A percentile compares a stretch with the other conserved stretches of the same genome.
Conservation (phyloP, 37 sponge, comb jelly and placozoan species). For the Chondrosia reniformis region DNA sequence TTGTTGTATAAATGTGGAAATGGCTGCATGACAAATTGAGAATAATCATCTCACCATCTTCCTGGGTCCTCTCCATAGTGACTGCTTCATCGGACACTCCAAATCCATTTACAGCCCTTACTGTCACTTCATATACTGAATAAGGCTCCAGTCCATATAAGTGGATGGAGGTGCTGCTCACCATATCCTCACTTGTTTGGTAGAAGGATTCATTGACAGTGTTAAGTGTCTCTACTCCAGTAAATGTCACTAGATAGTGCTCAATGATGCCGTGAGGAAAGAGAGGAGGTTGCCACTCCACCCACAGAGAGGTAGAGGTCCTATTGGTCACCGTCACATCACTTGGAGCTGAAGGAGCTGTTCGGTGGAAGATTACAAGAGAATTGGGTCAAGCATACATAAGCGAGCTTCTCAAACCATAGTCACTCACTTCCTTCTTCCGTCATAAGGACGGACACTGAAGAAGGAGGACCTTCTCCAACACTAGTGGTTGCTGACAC, state of each 20-base stretch:
- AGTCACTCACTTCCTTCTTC: too few species aligned
- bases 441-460: too few species aligned
- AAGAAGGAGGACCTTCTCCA: neutral
- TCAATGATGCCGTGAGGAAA: neutral
- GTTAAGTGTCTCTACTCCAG: neutral
- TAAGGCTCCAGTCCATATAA: neutral
- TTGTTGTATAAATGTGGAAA: neutral
- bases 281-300: neutral
- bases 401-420: too few species aligned
- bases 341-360: neutral
- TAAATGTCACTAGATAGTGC: neutral
- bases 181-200: neutral
- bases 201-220: neutral
- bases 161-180: neutral
- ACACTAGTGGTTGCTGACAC: neutral
- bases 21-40: too few species aligned
- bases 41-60: conserved; percentile 1
- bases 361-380: neutral
- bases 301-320: neutral
- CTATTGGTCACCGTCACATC: neutral
- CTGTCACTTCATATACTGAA: neutral
- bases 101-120: neutral
- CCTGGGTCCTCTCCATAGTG: neutral
- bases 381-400: neutral
- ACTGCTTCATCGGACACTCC: neutral